A percentile compares a stretch with the other conserved stretches of the same genome.
Evolutionary conservation across 2,113 vertebrate genomes (phyloP).

Genomic region (Phaethornis superciliosus): DNA sequence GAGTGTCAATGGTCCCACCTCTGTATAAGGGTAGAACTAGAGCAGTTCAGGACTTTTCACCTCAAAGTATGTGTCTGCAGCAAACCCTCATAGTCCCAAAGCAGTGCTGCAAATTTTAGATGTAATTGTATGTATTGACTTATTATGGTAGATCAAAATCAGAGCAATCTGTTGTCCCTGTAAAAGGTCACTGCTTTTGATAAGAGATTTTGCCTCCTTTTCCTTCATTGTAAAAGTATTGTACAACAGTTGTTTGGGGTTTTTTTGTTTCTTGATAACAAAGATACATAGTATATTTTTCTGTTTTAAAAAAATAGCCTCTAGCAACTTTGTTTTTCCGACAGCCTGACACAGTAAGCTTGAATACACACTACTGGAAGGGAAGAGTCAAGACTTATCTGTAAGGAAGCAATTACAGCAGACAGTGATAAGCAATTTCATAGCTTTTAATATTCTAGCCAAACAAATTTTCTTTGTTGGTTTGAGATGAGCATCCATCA

Average conservation of each 20-base stretch:
- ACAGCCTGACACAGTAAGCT: neutral
- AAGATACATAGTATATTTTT: neutral
- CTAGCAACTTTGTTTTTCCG: neutral
- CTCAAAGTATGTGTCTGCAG: neutral
- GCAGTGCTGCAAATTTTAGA: neutral
- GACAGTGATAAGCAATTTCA: slow-evolving; percentile 27
- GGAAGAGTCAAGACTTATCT: neutral
- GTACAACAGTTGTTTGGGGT: neutral
- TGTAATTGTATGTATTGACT: neutral
- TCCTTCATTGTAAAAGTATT: neutral
- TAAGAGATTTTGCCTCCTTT: neutral
- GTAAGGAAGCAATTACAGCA: neutral
- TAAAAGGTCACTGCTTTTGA: neutral
- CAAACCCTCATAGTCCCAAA: neutral
- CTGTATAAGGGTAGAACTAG: neutral
- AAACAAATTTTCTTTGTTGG: neutral
- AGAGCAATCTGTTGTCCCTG: neutral
- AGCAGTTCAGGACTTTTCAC: neutral
- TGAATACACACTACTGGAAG: neutral
- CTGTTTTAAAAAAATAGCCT: neutral
- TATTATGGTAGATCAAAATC: neutral
- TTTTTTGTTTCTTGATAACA: neutral
- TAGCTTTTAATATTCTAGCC: slow-evolving; percentile 2
- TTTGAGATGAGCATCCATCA: neutral
- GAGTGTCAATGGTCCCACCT: slow-evolving; percentile 12